Evolutionary conservation across 2,888 invertebrate species (phyloP).

Genomic region (Nemotelus nigrinus): DNA sequence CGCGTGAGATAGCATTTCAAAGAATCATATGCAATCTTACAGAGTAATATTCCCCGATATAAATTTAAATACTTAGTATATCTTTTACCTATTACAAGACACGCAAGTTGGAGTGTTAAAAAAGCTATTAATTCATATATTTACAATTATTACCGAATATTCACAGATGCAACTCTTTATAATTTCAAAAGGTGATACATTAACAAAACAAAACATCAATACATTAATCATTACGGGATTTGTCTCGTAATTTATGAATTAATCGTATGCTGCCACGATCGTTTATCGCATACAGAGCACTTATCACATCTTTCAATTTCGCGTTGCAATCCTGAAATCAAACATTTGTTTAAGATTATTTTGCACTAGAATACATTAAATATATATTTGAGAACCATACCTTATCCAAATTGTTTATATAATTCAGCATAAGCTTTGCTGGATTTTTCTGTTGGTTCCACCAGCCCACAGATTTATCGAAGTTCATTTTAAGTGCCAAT

Average conservation of each 20-base stretch:
- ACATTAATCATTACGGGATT: neutral
- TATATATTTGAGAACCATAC: neutral
- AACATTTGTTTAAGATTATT: neutral
- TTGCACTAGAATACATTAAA: neutral
- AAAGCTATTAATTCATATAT: too few species aligned
- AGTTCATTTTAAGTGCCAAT: slow-evolving; percentile 68
- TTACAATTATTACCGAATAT: too few species aligned
- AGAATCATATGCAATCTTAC: too few species aligned
- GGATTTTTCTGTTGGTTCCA: slow-evolving; percentile 67
- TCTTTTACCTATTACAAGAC: too few species aligned
- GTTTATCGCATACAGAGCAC: neutral
- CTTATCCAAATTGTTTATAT: slow-evolving; percentile 57
- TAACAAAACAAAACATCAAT: too few species aligned
- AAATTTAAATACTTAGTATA: too few species aligned
- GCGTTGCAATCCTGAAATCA: slow-evolving; percentile 21
- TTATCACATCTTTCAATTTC: slow-evolving; percentile 31
- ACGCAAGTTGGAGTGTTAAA: too few species aligned
- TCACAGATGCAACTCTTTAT: too few species aligned
- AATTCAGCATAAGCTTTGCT: slow-evolving; percentile 68
- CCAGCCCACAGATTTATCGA: slow-evolving; percentile 66
- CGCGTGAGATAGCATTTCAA: too few species aligned
- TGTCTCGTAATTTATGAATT: slow-evolving; percentile 23
- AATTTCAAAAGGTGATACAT: too few species aligned
- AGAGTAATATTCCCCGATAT: too few species aligned
- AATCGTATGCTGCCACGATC: slow-evolving; percentile 16